Evolutionary conservation across 2,888 invertebrate genomes (phyloP), one percentile per base, ranked within the genome.

Genomic region (Noctua pronuba): DNA sequence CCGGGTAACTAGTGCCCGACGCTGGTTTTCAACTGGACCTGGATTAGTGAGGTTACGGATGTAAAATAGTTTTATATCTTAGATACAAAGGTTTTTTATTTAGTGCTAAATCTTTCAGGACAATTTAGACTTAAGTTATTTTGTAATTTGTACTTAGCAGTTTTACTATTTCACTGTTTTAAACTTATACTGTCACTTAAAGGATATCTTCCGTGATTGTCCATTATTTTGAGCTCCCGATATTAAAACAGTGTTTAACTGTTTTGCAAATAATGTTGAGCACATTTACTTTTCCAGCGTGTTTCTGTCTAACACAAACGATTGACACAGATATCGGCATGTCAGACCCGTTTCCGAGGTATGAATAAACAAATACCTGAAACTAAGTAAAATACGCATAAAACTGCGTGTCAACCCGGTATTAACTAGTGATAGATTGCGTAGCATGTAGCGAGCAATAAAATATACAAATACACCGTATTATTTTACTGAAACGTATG

Each of bases 391-490:
- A 46, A 75, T 35, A 62, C 67, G 16, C 21, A 28, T 49, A 65
- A 67, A 65, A 75, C 49, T 86, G 80, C 86, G 80, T 88, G 87
- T 79, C 75, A 78, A 80, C 73, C 1, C 1, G 49, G 24, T 75
- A 88, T 88, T 75, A 88, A 78, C 44, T 58, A 38, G 49, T 79
- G 82, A 81, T 76, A 38, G 65, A 82, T 82, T 64, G 73, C 62
- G 38, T 80, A 21, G 81, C 87, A 83, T 83, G 83, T 73, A 69
- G 58, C 44, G 44, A 8, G 49, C 46, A 72, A 70, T 73, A 79
- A 83, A 65, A 41, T 65, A 41, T 41, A 65, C 41, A n/a, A 65
- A 41, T n/a, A n/a, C 0, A 65, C 41, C 10, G 41, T 18, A 41
- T 65, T 77, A 76, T 62, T 71, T 38, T 44, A 69, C 55, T 16